phyloP scores from a whole-genome alignment of 2,113 vertebrate genomes.

The Zosterops borbonicus region DNA sequence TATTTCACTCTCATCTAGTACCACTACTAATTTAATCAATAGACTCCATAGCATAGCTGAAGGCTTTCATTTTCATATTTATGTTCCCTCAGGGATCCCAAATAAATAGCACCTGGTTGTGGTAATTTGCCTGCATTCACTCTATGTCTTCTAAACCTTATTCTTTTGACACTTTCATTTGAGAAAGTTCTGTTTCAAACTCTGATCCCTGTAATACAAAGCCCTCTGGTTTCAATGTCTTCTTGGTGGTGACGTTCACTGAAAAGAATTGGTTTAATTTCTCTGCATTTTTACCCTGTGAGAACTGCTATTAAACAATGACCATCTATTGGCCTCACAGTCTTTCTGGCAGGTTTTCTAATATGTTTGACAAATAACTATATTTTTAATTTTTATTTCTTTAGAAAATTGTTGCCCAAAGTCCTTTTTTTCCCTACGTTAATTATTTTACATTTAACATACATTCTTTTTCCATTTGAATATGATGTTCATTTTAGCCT shows the following conservation, averaged over 20 bases:
- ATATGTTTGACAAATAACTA: slow-evolving; percentile 8
- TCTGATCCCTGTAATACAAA: background rate
- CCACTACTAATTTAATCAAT: background rate
- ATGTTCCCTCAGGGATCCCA: background rate
- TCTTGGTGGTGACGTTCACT: background rate
- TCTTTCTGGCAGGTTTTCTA: background rate
- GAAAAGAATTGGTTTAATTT: slow-evolving; percentile 36
- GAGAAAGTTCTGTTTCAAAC: background rate
- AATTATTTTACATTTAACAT: slow-evolving; percentile 21
- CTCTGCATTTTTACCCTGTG: background rate
- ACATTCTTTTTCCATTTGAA: background rate
- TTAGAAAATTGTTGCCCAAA: slow-evolving; percentile 3
- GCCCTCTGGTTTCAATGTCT: background rate
- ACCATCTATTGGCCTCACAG: background rate
- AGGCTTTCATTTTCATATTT: background rate
- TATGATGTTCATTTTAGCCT: background rate
- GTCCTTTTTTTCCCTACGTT: background rate
- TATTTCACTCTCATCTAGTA: background rate
- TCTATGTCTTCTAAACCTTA: background rate
- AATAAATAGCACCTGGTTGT: background rate
- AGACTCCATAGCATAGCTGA: background rate
- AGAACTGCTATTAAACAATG: background rate
- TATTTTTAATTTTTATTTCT: slow-evolving; percentile 16
- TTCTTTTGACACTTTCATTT: background rate
- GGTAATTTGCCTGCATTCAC: background rate